Percentiles rank a stretch among this genome's conserved stretches.
Evolutionary conservation across 1,140 invertebrate genomes (phyloP).

Genomic region (Zaprionus nigranus): DNA sequence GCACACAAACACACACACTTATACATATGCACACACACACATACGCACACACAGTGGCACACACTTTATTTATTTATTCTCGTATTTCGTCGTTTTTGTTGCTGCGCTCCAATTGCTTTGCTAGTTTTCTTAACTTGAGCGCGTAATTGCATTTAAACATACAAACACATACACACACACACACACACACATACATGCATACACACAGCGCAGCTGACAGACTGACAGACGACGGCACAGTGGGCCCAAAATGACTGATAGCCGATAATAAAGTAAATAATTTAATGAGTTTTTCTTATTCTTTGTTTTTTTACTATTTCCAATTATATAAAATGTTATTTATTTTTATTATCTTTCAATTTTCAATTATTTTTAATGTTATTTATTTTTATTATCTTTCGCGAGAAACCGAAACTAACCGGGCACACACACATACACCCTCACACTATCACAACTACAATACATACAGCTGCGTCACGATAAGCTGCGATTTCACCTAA

Average conservation of each 20-base stretch:
- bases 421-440: too few species aligned
- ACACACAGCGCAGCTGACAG: conserved; percentile 37
- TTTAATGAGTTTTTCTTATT: not conserved
- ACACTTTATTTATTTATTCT: conserved; percentile 52
- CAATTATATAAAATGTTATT: conserved; percentile 4
- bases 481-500: conserved; percentile 21
- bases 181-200: conserved; percentile 30
- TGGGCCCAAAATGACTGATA: conserved; percentile 38
- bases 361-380: conserved; percentile 1
- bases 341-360: not conserved
- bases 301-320: not conserved
- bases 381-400: conserved; percentile 8
- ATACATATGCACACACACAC: conserved; percentile 25
- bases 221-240: conserved; percentile 67
- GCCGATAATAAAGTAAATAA: not conserved
- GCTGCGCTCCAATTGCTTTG: conserved; percentile 65
- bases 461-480: not conserved
- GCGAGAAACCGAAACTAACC: not conserved
- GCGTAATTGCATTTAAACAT: conserved; percentile 80
- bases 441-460: too few species aligned
- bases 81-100: conserved; percentile 50
- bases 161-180: conserved; percentile 29
- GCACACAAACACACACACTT: conserved; percentile 36
- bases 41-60: conserved; percentile 31
- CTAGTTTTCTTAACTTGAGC: conserved; percentile 74